Base-by-base conservation (phyloP, 2,888 invertebrate genomes). In the Chrysolina oricalcia region DNA sequence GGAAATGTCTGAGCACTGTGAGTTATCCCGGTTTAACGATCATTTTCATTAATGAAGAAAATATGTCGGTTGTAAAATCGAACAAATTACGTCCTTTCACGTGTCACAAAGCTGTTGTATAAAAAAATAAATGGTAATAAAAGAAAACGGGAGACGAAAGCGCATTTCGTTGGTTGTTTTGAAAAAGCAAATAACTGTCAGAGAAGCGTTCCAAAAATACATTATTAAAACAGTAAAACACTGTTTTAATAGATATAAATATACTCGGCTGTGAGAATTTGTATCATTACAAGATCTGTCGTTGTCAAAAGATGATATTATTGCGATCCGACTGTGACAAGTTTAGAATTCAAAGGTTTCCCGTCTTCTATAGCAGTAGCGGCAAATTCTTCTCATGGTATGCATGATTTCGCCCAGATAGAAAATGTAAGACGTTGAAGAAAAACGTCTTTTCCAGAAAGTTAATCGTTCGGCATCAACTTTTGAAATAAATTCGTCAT, bases 231-330 rank as follows among this genome's bases (percentile, higher is more conserved):
- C 81, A 81, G 81, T 81, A 81, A 81, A 82, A 81, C 84, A 81
- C 84, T 85, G 84, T 85, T 86, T 85, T 85, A 86, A 84, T 77
- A 83, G 83, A 83, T 85, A 85, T 86, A 86, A 86, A 86, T 86
- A 85, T 84, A 80, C 81, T 79, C 80, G 80, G 82, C 82, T 82
- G 83, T 82, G 83, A 82, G 73, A 85, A 83, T 85, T 85, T 78
- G 81, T 82, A 82, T 83, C 81, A 85, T 84, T 85, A 85, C 82
- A 83, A 84, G 84, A 84, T 84, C 79, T 72, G 83, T 83, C 81
- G 81, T 83, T 82, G 84, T 81, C 82, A 81, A 83, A 82, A 83
- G 72, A 74, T 70, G 72, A 76, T 72, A 73, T 73, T 73, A 76
- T 76, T 73, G 73, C 68, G 70, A 76, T 73, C 73, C 64, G 40